Conservation (phyloP, 2,113 vertebrate species). For the Calyptomena viridis region DNA sequence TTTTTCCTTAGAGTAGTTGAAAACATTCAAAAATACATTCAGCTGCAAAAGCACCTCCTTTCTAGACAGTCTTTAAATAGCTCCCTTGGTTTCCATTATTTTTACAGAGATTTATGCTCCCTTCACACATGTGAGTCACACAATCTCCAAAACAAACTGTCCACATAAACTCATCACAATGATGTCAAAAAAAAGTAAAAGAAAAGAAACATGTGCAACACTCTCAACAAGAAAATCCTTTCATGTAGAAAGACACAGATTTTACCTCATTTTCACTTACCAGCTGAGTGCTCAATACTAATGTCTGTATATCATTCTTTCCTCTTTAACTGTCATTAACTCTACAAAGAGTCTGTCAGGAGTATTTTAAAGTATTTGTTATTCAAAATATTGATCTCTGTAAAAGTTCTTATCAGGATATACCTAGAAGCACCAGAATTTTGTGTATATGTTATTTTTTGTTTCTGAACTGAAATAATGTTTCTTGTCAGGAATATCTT, state of each 20-base stretch:
- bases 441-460: not conserved
- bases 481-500: not conserved
- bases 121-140: not conserved
- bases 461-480: not conserved
- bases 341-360: not conserved
- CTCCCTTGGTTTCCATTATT: conserved; percentile 26
- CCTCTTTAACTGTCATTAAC: not conserved
- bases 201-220: not conserved
- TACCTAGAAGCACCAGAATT: not conserved
- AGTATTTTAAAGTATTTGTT: not conserved
- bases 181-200: not conserved
- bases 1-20: not conserved
- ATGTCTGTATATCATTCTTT: not conserved
- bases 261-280: not conserved
- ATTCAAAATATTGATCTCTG: not conserved
- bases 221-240: not conserved
- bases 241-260: not conserved
- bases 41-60: conserved; percentile 16
- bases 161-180: not conserved
- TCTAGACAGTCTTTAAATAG: conserved; percentile 22
- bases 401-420: not conserved
- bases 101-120: not conserved
- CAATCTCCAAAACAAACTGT: not conserved
- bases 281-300: rapidly evolving
- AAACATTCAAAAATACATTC: conserved; percentile 27